Evolutionary conservation across 2,888 invertebrate genomes (phyloP), one percentile per base, ranked within the genome.

Genomic region (Maniola hyperantus): DNA sequence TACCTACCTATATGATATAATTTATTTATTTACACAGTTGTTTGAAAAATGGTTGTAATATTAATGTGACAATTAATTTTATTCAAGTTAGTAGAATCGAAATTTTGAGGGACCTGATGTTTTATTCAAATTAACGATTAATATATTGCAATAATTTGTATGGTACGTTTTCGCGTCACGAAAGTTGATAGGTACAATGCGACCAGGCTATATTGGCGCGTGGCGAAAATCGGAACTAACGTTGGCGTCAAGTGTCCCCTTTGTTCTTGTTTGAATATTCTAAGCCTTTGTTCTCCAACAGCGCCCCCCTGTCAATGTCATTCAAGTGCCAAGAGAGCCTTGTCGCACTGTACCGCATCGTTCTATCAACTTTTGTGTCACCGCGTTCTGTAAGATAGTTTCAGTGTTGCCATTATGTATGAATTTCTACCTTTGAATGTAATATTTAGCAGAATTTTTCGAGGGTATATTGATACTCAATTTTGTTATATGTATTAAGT

Each of bases 51-150:
- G 66, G 68, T 68, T 68, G 68, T 68, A 18, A 48, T 48, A 68
- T 66, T 63, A 50, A 54, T 58, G n/a, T 60, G 57, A 50, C 36
- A 36, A 42, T 62, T 53, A 36, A 50, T 62, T 54, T 44, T 15
- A 34, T 65, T 59, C 50, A 60, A 48, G 18, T 44, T 66, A 26
- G 33, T 11, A 11, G 6, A 60, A 48, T 60, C 60, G 33, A 58
- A 46, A 67, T 34, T 65, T 61, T 58, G n/a, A 66, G 62, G 68
- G 58, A 68, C 68, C 68, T 68, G 68, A 68, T 53, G 34, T 63
- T 60, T 59, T 44, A 39, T 48, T 58, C 53, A n/a, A 26, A 59
- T 59, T 59, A 34, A 34, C 46, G 8, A 34, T 46, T 44, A 33
- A 5, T 58, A n/a, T 44, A 20, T 44, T 44, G 6, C 20, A 36